Percentiles rank a stretch among this genome's conserved stretches.
Conservation (phyloP, 2,888 invertebrate genomes). For the Pachliopta kotzebuea region DNA sequence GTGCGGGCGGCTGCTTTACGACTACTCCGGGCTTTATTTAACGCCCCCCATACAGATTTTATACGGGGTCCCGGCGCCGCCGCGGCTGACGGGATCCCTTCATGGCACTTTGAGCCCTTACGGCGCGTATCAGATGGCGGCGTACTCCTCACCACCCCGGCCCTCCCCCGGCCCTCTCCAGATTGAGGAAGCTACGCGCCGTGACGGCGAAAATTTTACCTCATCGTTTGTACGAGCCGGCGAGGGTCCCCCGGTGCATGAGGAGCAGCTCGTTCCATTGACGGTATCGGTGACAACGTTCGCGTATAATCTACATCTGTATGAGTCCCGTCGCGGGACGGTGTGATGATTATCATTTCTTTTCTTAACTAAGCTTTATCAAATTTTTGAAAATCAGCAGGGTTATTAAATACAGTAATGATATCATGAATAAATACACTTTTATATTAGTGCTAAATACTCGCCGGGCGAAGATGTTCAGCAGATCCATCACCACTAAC, state of each 20-base stretch:
- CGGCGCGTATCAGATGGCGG: slow-evolving; percentile 38
- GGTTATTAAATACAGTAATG: too few relatives aligned
- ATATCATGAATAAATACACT: too few relatives aligned
- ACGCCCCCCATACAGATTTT: slow-evolving; percentile 72
- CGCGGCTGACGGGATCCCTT: slow-evolving; percentile 46
- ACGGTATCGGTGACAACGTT: too few relatives aligned
- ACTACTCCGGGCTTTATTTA: slow-evolving; percentile 69
- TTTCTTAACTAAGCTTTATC: too few relatives aligned
- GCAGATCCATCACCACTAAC: too few relatives aligned
- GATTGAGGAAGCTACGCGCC: slow-evolving; percentile 33
- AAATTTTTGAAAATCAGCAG: too few relatives aligned
- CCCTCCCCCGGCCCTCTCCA: slow-evolving; percentile 33
- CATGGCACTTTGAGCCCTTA: slow-evolving; percentile 41
- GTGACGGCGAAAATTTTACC: slow-evolving; percentile 20
- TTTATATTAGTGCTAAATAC: too few relatives aligned
- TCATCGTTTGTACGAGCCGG: background rate
- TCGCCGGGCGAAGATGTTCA: too few relatives aligned
- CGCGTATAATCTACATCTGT: too few relatives aligned
- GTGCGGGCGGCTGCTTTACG: slow-evolving; percentile 61
- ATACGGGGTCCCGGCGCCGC: slow-evolving; percentile 60
- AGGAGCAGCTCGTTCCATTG: too few relatives aligned
- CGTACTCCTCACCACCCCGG: slow-evolving; percentile 29
- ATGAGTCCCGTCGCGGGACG: too few relatives aligned
- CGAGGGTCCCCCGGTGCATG: background rate
- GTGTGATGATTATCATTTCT: too few relatives aligned